Conservation (phyloP, 2,888 invertebrate genomes). For the Agrilus biguttatus region DNA sequence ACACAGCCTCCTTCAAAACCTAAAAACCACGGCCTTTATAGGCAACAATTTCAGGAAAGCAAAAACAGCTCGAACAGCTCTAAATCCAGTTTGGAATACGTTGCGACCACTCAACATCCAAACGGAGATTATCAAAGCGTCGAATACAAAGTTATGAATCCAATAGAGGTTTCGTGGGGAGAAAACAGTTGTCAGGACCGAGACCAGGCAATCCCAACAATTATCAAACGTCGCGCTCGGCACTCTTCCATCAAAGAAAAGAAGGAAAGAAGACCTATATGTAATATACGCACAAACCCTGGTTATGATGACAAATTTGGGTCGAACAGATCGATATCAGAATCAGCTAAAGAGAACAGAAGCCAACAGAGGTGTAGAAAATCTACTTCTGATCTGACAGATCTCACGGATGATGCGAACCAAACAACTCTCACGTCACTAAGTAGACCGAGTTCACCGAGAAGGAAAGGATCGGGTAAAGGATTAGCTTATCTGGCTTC, state of each 20-base stretch:
- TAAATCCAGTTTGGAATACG: slow-evolving; percentile 26
- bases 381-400: slow-evolving; percentile 65
- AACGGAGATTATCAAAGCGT: slow-evolving; percentile 27
- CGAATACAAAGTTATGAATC: slow-evolving; percentile 29
- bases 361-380: slow-evolving; percentile 44
- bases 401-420: slow-evolving; percentile 37
- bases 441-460: slow-evolving; percentile 48
- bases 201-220: slow-evolving; percentile 1
- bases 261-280: slow-evolving; percentile 19
- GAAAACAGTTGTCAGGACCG: slow-evolving; percentile 5
- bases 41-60: slow-evolving; percentile 24
- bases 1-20: slow-evolving; percentile 24
- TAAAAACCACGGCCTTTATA: slow-evolving; percentile 13
- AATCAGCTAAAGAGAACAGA: slow-evolving; percentile 31
- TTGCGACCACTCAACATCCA: slow-evolving; percentile 26
- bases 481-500: slow-evolving; percentile 72
- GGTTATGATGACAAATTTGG: slow-evolving; percentile 39
- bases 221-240: slow-evolving; percentile 7
- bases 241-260: slow-evolving; percentile 28
- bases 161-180: slow-evolving; percentile 23
- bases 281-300: slow-evolving; percentile 45
- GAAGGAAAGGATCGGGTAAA: slow-evolving; percentile 53
- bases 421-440: slow-evolving; percentile 46
- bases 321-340: slow-evolving; percentile 26
- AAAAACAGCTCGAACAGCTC: slow-evolving; percentile 25